These are phyloP conservation scores for Sericinus montela DNA, from an alignment of 2,888 invertebrate species.

Conservation along the genomic window DNA sequence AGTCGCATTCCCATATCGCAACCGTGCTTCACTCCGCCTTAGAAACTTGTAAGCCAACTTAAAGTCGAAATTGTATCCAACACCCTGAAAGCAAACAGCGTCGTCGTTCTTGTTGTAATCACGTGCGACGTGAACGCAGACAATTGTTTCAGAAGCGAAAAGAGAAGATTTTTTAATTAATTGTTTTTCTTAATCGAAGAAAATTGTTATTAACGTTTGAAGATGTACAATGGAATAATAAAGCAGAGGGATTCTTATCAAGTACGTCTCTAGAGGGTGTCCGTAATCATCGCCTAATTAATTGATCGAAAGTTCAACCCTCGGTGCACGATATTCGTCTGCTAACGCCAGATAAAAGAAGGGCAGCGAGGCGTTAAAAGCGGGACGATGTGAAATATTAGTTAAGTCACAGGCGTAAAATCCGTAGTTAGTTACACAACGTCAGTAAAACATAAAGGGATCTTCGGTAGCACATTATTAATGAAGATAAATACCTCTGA, in stretches of 20 bases:
- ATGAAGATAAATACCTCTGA: slow-evolving; percentile 76
- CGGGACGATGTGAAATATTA: slow-evolving; percentile 74
- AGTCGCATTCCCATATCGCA: slow-evolving; percentile 87
- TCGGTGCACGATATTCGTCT: slow-evolving; percentile 68
- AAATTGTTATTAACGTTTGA: not conserved
- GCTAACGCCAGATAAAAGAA: slow-evolving; percentile 71
- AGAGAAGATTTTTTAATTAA: too few relatives aligned
- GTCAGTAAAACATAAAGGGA: slow-evolving; percentile 69
- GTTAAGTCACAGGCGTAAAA: slow-evolving; percentile 66
- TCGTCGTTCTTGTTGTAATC: slow-evolving; percentile 31
- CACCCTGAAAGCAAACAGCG: slow-evolving; percentile 75
- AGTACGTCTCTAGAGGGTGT: slow-evolving; percentile 44
- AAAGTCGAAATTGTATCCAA: slow-evolving; percentile 90
- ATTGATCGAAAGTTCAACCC: slow-evolving; percentile 77
- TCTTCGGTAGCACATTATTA: slow-evolving; percentile 71
- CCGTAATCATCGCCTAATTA: slow-evolving; percentile 72
- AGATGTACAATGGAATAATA: slow-evolving; percentile 7
- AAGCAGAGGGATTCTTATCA: slow-evolving; percentile 1
- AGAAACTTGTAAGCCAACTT: slow-evolving; percentile 91
- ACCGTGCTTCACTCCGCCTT: slow-evolving; percentile 85
- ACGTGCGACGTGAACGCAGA: slow-evolving; percentile 9
- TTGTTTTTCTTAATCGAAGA: too few relatives aligned
- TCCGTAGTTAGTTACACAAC: slow-evolving; percentile 67
- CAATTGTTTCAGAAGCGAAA: too few relatives aligned
- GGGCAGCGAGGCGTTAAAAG: slow-evolving; percentile 67